A percentile compares a stretch with the other conserved stretches of the same genome.
phyloP scores from a whole-genome alignment of 1,140 invertebrate species.

The Dolichoris vasculosae region DNA sequence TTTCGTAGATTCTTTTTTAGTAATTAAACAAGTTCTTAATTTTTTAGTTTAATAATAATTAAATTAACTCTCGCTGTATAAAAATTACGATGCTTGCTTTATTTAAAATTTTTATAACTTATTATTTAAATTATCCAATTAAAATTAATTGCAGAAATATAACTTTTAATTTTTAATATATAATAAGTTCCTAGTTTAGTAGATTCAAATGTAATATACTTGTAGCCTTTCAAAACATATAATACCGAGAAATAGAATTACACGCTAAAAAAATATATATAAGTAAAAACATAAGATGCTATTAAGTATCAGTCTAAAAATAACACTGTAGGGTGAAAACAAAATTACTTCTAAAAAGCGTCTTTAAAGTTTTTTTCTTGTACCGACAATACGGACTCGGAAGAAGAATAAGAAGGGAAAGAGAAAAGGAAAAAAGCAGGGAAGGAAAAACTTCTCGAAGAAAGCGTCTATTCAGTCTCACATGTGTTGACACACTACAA shows the following conservation, averaged over 20 bases:
- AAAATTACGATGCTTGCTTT: neutral
- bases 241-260: neutral
- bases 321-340: neutral
- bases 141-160: neutral
- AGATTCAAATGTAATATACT: neutral
- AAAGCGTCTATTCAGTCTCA: conserved; percentile 50
- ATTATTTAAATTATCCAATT: neutral
- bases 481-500: conserved; percentile 49
- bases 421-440: conserved; percentile 42
- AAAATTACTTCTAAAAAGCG: conserved; percentile 30
- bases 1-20: neutral
- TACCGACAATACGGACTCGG: conserved; percentile 17
- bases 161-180: too few relatives aligned
- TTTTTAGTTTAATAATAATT: neutral
- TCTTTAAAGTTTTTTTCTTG: conserved; percentile 29
- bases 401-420: conserved; percentile 1
- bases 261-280: neutral
- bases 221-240: neutral
- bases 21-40: neutral
- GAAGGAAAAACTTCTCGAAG: conserved; percentile 37
- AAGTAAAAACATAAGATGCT: neutral
- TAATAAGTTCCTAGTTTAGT: neutral
- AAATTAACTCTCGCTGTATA: neutral
- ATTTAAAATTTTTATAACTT: neutral
- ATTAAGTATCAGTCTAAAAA: neutral